Percentiles rank a stretch among this genome's conserved stretches.
Conservation (phyloP, 1,140 invertebrate species). For the Pseudomyrmex gracilis region DNA sequence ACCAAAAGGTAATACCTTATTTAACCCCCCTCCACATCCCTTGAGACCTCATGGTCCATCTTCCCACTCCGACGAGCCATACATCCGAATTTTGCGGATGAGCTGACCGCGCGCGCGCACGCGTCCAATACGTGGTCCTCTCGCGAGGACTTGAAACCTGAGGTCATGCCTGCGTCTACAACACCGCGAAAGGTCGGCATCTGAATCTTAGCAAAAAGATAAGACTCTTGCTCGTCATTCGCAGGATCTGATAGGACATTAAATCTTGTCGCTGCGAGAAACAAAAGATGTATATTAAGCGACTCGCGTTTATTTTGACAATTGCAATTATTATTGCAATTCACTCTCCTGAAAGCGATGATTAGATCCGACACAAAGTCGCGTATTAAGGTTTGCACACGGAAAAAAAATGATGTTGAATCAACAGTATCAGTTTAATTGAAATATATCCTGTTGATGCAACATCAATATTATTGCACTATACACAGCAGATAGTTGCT, state of each 20-base stretch:
- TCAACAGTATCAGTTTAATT: no score
- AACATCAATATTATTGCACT: no score
- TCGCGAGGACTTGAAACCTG: constrained; percentile 28
- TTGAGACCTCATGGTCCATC: background rate
- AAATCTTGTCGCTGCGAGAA: background rate
- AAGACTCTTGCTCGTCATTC: constrained; percentile 1
- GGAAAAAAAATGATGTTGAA: no score
- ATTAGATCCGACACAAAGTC: background rate
- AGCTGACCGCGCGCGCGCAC: constrained; percentile 8
- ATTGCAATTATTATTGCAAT: background rate
- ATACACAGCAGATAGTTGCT: no score
- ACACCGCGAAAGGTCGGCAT: constrained; percentile 42
- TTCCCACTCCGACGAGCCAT: constrained; percentile 47
- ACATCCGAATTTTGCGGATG: constrained; percentile 68
- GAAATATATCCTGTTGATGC: no score
- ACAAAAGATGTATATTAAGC: background rate
- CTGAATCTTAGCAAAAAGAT: constrained; percentile 25
- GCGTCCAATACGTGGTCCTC: background rate
- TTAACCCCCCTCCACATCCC: constrained; percentile 57
- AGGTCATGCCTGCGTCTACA: constrained; percentile 43
- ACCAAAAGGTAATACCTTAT: constrained; percentile 64
- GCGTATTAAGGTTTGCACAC: background rate
- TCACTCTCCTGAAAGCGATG: background rate
- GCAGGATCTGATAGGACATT: background rate
- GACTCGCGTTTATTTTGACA: background rate